Conservation (phyloP, 2,797 vertebrate species). For the Halcyon smyrnensis region DNA sequence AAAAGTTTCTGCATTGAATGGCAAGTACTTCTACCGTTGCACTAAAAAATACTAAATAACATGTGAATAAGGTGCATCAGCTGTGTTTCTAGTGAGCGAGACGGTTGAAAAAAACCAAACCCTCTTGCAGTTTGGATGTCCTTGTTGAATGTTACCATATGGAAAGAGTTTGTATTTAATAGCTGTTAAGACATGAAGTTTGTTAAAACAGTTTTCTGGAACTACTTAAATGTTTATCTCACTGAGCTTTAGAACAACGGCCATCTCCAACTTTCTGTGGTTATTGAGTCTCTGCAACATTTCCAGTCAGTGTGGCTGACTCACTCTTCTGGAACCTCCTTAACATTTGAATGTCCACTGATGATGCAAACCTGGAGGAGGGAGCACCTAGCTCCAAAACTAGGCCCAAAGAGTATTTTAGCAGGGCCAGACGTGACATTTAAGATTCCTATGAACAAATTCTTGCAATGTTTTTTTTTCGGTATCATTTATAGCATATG, state of each 20-base stretch:
- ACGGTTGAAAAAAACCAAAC: neutral
- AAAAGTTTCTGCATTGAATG: neutral
- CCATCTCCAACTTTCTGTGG: neutral
- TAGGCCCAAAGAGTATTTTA: neutral
- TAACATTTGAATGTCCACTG: neutral
- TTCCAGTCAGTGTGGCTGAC: neutral
- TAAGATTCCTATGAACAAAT: neutral
- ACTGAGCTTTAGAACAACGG: neutral
- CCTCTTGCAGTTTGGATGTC: neutral
- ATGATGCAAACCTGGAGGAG: neutral
- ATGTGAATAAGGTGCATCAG: neutral
- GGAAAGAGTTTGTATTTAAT: neutral
- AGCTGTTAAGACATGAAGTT: neutral
- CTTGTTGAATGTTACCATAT: neutral
- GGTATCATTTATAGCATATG: neutral
- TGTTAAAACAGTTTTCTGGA: neutral
- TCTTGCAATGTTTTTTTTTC: neutral
- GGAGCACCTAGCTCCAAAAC: constrained; percentile 3
- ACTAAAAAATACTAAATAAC: neutral
- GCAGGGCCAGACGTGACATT: neutral
- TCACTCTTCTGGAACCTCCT: neutral
- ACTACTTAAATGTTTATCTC: neutral
- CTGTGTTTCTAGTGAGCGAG: neutral
- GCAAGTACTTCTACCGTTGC: neutral
- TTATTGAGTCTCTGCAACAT: neutral